phyloP scores from a whole-genome alignment of 2,113 vertebrate species.

The Bombycilla garrulus region DNA sequence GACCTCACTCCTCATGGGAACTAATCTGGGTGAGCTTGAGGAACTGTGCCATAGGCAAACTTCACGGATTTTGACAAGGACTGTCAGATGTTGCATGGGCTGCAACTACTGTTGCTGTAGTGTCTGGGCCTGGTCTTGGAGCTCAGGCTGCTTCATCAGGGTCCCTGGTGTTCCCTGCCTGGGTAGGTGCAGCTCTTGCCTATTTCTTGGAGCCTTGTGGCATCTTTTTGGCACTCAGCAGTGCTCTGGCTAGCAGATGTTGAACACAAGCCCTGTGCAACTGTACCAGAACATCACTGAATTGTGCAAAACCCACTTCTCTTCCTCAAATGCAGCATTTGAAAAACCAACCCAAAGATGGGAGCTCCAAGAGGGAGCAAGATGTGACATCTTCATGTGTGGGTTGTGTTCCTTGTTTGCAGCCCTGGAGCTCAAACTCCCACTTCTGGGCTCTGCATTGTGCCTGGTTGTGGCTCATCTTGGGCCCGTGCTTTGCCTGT shows the following conservation, averaged over 20 bases:
- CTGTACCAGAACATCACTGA: accelerated
- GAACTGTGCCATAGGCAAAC: accelerated
- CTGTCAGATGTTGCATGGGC: background rate
- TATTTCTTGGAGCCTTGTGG: background rate
- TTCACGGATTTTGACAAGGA: background rate
- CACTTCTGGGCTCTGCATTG: background rate
- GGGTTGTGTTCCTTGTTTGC: background rate
- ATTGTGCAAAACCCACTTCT: background rate
- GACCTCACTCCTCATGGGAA: accelerated
- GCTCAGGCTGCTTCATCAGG: background rate
- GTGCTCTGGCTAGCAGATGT: background rate
- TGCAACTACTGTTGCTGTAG: background rate
- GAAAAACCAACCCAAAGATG: background rate
- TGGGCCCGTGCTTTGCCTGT: accelerated
- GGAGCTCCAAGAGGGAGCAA: background rate
- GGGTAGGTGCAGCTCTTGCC: background rate
- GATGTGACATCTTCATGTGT: accelerated
- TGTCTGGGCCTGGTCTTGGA: background rate
- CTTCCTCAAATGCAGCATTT: background rate
- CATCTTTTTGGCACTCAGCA: background rate
- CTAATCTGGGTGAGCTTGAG: background rate
- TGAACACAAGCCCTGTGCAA: accelerated
- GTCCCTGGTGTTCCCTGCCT: background rate
- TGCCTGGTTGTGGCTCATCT: background rate
- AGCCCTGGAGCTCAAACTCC: background rate